Evolutionary conservation across 2,113 vertebrate species (phyloP), one percentile per base, ranked within the genome.

Genomic region (Bujurquina vittata): DNA sequence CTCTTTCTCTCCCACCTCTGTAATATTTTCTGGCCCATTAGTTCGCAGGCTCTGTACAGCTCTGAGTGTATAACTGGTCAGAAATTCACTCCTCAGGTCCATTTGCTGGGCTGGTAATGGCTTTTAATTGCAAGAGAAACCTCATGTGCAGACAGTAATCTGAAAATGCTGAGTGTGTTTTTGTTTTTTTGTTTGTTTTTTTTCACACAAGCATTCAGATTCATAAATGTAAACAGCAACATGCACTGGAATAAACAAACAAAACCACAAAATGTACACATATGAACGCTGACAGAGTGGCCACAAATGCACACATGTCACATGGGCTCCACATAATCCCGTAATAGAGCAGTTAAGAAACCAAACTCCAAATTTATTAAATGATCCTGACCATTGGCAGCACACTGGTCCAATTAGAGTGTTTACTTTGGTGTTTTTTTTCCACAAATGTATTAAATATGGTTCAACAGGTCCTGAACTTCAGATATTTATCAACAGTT

Each of bases 1-100:
- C 56, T 54, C 74, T 18, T 14, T 43, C 55, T 79, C 31, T 37
- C 17, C 33, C 1, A 1, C 29, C 40, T 65, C 63, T 75, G 74
- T 33, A 82, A 83, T 81, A 83, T 87, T 91, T 94, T 93, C 91
- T 89, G 91, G 81, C 54, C 73, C 92, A 93, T 92, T 94, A 92
- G 91, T 87, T 90, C 90, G 88, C 78, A 80, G 60, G 73, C 78
- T 91, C 80, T 84, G 81, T 83, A 84, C 83, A 82, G 78, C 76
- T 75, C n/a, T 69, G 76, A 82, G 84, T 87, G 31, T 86, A 69
- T 79, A 84, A 89, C 91, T 79, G 88, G 84, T 89, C 88, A 85
- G 83, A 88, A 89, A 92, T 88, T 88, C 79, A 83, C 85, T 83
- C 72, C 82, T 88, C 87, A 69, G 84, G 86, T 91, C 91, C 78